A percentile compares a stretch with the other conserved stretches of the same genome.
Conservation (phyloP, 2,888 invertebrate species). For the Spodoptera exigua region DNA sequence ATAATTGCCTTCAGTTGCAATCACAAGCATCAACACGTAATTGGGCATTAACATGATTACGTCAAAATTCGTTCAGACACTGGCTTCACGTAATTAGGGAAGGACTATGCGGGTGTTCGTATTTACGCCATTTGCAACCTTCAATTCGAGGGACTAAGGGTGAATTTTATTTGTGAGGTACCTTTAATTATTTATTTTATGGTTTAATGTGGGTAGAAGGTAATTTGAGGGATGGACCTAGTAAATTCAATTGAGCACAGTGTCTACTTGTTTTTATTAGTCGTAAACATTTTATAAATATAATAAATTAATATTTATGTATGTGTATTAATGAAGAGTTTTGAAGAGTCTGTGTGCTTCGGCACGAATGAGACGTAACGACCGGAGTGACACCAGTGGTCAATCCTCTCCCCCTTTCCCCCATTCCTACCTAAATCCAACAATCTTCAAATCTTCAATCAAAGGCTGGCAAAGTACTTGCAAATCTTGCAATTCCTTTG, state of each 20-base stretch:
- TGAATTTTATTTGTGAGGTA: background rate
- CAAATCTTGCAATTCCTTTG: no score
- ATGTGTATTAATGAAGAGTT: no score
- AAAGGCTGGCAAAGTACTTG: no score
- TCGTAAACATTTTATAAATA: slow-evolving; percentile 31
- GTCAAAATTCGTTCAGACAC: slow-evolving; percentile 49
- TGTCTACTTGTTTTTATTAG: slow-evolving; percentile 30
- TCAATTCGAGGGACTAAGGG: fast-evolving
- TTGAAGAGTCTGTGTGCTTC: no score
- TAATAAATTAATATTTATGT: no score
- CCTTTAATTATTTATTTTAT: slow-evolving; percentile 52
- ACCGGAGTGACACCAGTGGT: no score
- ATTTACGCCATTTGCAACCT: slow-evolving; percentile 8
- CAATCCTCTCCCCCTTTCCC: no score
- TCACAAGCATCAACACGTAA: slow-evolving; percentile 47
- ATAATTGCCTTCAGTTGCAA: slow-evolving; percentile 37
- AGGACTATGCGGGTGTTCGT: slow-evolving; percentile 39
- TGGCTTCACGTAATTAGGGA: slow-evolving; percentile 38
- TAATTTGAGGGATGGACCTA: slow-evolving; percentile 44
- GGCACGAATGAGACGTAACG: no score
- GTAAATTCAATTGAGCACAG: slow-evolving; percentile 51
- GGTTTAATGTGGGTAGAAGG: slow-evolving; percentile 43
- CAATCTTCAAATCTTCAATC: no score
- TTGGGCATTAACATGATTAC: slow-evolving; percentile 43
- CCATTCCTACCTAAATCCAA: no score